These are phyloP conservation scores for Platorchestia sp. DNA, from an alignment of 1,140 invertebrate species.

Conservation along the genomic window DNA sequence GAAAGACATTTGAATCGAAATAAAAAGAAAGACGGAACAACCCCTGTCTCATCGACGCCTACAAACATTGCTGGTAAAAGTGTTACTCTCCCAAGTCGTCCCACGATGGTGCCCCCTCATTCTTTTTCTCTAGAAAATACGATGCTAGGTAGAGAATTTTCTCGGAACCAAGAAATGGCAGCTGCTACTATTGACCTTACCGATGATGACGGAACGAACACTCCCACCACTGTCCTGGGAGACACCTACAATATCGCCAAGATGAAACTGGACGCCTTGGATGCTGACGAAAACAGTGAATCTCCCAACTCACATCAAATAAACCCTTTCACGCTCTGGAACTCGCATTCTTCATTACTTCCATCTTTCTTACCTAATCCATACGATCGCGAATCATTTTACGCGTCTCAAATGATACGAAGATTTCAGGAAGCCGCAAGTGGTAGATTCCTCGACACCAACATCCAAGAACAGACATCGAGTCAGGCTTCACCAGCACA, in stretches of 20 bases:
- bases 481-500: slow-evolving; percentile 64
- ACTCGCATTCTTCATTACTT: slow-evolving; percentile 78
- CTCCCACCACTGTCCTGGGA: slow-evolving; percentile 66
- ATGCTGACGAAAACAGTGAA: slow-evolving; percentile 66
- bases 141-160: slow-evolving; percentile 20
- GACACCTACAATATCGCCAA: slow-evolving; percentile 78
- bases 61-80: slow-evolving; percentile 38
- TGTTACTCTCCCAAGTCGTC: background rate
- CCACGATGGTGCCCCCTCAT: slow-evolving; percentile 38
- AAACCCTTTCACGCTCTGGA: slow-evolving; percentile 65
- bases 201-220: slow-evolving; percentile 57
- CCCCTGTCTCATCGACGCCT: background rate
- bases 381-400: slow-evolving; percentile 77
- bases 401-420: slow-evolving; percentile 85
- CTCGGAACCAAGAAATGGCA: slow-evolving; percentile 36
- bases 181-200: slow-evolving; percentile 64
- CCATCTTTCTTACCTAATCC: slow-evolving; percentile 74
- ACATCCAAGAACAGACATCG: slow-evolving; percentile 70
- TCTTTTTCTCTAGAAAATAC: slow-evolving; percentile 40
- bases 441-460: background rate
- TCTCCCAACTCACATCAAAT: slow-evolving; percentile 59
- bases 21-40: slow-evolving; percentile 61
- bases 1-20: slow-evolving; percentile 89
- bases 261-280: slow-evolving; percentile 75
- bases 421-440: slow-evolving; percentile 80